A percentile compares a stretch with the other conserved stretches of the same genome.
Evolutionary conservation across 37 sponge, comb jelly and placozoan genomes (phyloP).

Genomic region (Beroe forskalii): DNA sequence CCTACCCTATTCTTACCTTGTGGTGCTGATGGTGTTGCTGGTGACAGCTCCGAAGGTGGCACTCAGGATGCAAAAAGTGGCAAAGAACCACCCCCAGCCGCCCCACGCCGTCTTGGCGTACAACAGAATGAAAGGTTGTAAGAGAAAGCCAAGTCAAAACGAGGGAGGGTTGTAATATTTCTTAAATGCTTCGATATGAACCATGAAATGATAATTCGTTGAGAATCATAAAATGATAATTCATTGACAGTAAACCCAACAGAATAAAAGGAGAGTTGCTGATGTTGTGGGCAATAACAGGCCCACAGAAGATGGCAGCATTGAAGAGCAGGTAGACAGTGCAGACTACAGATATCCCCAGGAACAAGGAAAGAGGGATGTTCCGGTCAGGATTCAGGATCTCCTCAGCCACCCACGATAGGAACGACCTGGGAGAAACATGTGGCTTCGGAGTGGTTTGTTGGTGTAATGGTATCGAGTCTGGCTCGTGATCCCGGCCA

Average conservation of each 20-base stretch:
- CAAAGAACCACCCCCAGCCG: slow-evolving; percentile 63
- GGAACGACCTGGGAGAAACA: slow-evolving; percentile 47
- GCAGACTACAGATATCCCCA: slow-evolving; percentile 18
- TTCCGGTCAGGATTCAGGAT: slow-evolving; percentile 25
- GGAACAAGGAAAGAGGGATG: slow-evolving; percentile 49
- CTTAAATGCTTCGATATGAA: too few relatives aligned
- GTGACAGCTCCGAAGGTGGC: slow-evolving; percentile 51
- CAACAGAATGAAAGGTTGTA: background rate
- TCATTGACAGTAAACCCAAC: too few relatives aligned
- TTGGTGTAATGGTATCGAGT: too few relatives aligned
- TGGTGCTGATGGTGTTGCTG: slow-evolving; percentile 55
- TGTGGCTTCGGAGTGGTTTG: too few relatives aligned
- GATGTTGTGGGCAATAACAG: background rate
- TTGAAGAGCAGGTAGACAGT: slow-evolving; percentile 57
- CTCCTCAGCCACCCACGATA: slow-evolving; percentile 61
- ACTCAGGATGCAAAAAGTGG: slow-evolving; percentile 46
- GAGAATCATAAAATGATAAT: too few relatives aligned
- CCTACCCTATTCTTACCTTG: slow-evolving; percentile 24
- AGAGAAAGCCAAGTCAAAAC: too few relatives aligned
- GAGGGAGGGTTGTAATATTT: too few relatives aligned
- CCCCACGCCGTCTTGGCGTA: slow-evolving; percentile 60
- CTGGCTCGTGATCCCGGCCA: too few relatives aligned
- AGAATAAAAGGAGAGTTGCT: slow-evolving; percentile 20
- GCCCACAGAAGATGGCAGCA: slow-evolving; percentile 36
- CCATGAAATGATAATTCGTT: too few relatives aligned